phyloP scores from a whole-genome alignment of 2,888 invertebrate species.

The Caenorhabditis sulstoni region DNA sequence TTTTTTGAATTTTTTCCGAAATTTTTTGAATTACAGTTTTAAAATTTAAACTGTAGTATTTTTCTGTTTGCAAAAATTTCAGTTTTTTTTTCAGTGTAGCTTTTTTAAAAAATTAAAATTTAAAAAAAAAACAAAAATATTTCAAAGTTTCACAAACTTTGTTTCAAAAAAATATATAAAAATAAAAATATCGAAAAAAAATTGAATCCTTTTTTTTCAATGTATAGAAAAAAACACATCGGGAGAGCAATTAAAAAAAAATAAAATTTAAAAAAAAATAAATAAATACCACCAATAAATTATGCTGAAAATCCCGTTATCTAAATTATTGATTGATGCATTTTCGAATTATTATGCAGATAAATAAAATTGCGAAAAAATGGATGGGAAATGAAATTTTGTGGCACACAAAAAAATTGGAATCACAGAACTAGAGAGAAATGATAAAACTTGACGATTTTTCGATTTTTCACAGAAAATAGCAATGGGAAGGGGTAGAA shows the following conservation, averaged over 20 bases:
- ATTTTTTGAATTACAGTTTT: no score
- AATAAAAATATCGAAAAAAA: neutral
- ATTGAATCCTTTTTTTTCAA: neutral
- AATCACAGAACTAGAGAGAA: conserved; percentile 13
- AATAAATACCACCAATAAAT: neutral
- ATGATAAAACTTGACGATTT: conserved; percentile 25
- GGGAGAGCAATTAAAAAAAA: no score
- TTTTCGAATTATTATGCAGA: neutral
- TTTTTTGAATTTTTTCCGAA: no score
- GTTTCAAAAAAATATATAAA: neutral
- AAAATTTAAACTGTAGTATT: no score
- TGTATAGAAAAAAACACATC: no score
- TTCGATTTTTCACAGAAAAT: conserved; percentile 35
- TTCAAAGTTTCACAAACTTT: conserved; percentile 2
- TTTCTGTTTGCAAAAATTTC: no score
- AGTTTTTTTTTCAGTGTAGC: neutral
- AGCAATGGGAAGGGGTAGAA: no score
- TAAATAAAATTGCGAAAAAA: neutral
- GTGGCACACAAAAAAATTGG: conserved; percentile 27
- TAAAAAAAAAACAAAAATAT: conserved; percentile 8
- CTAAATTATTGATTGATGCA: neutral
- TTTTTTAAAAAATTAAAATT: neutral
- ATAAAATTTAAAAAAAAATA: no score
- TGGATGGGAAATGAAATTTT: neutral
- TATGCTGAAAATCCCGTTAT: neutral